phyloP scores from a whole-genome alignment of 53 echinoderm and acorn worm genomes.

The Arbacia lixula region DNA sequence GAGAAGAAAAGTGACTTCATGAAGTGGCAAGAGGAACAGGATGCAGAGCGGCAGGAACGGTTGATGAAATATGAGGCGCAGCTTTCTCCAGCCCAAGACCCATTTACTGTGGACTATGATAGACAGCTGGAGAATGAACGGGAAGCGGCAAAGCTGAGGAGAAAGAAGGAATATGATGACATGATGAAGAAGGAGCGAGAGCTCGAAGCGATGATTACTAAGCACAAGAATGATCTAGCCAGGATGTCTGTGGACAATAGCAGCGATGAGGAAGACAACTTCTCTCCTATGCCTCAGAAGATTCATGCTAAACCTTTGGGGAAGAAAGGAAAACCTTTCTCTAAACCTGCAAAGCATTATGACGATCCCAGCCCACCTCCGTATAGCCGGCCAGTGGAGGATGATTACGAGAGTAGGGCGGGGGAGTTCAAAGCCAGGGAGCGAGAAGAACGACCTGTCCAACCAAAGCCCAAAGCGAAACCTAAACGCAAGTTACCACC shows the following conservation, averaged over 20 bases:
- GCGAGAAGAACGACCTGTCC: neutral
- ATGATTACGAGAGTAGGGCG: constrained; percentile 52
- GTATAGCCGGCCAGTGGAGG: neutral
- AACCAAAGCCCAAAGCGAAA: constrained; percentile 49
- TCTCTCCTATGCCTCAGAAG: neutral
- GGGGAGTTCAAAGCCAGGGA: constrained; percentile 40
- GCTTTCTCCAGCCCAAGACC: constrained; percentile 15
- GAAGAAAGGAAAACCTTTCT: constrained; percentile 1
- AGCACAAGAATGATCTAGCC: constrained; percentile 70
- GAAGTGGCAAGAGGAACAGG: constrained; percentile 91
- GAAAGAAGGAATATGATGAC: constrained; percentile 75
- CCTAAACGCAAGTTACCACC: constrained; percentile 17
- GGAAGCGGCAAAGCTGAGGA: constrained; percentile 46
- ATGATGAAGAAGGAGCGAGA: constrained; percentile 72
- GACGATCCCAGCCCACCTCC: neutral
- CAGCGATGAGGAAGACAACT: constrained; percentile 29
- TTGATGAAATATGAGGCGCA: constrained; percentile 66
- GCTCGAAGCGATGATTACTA: constrained; percentile 70
- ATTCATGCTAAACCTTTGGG: neutral
- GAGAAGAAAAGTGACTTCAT: constrained; percentile 71
- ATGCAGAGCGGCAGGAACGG: constrained; percentile 70
- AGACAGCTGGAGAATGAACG: constrained; percentile 19
- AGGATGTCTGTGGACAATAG: constrained; percentile 40
- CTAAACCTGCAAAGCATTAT: neutral
- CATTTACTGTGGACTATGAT: constrained; percentile 38